Evolutionary conservation across 2,888 invertebrate species (phyloP).

Genomic region (Punctoribates punctum): DNA sequence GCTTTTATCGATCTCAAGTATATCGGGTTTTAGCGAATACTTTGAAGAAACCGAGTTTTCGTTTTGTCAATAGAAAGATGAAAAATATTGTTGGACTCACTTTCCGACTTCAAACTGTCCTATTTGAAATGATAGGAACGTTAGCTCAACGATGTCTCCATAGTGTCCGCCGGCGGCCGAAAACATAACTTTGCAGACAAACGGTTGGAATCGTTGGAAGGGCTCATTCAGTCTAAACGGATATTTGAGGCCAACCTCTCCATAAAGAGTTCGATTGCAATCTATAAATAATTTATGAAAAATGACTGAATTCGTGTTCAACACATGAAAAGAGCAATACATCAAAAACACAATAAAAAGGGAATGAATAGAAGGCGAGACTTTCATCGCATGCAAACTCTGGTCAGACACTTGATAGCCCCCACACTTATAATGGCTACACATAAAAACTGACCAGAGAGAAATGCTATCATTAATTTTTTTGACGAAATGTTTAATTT

Average conservation of each 20-base stretch:
- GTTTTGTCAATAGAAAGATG: neutral
- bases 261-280: conserved; percentile 77
- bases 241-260: conserved; percentile 74
- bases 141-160: conserved; percentile 77
- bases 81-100: conserved; percentile 40
- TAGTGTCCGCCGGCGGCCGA: conserved; percentile 73
- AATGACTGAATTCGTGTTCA: conserved; percentile 22
- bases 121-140: conserved; percentile 76
- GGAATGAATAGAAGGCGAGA: conserved; percentile 4
- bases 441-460: neutral
- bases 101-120: conserved; percentile 61
- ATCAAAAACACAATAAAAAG: neutral
- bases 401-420: neutral
- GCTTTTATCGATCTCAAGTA: too few species aligned
- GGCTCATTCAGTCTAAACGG: conserved; percentile 68
- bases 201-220: conserved; percentile 69
- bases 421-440: neutral
- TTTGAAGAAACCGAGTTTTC: neutral
- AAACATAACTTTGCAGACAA: conserved; percentile 76
- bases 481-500: too few species aligned
- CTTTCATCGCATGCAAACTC: neutral
- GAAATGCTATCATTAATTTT: neutral
- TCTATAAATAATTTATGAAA: conserved; percentile 56
- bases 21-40: too few species aligned
- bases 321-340: neutral